Evolutionary conservation across 92 coral and sea anemone species (phyloP).

Genomic region (Bergia puertoricense): DNA sequence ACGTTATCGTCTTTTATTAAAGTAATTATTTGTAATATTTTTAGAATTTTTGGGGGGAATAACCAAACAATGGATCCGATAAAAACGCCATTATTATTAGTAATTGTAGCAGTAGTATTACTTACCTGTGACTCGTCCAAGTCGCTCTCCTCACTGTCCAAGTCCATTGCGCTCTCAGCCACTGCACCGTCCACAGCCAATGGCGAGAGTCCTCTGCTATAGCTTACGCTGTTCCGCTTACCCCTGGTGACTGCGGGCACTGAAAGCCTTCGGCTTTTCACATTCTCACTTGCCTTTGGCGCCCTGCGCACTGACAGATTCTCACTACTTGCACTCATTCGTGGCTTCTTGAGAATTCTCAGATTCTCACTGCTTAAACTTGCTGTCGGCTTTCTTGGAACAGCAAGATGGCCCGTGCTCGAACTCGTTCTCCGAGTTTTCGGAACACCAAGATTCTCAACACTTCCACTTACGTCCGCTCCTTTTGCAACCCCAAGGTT

Average conservation of each 20-base stretch:
- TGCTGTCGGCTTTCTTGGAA: conserved; percentile 7
- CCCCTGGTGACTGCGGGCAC: conserved; percentile 26
- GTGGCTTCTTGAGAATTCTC: conserved; percentile 6
- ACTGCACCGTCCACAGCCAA: conserved; percentile 30
- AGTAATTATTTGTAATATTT: no score
- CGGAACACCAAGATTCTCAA: neutral
- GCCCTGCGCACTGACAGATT: conserved; percentile 16
- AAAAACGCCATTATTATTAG: no score
- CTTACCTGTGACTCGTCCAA: conserved; percentile 79
- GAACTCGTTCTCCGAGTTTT: neutral
- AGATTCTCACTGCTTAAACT: conserved; percentile 26
- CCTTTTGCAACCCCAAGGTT: conserved; percentile 2
- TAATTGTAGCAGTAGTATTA: neutral
- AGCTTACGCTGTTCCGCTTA: conserved; percentile 10
- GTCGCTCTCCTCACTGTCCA: conserved; percentile 70
- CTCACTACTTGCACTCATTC: conserved; percentile 38
- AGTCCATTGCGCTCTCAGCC: conserved; percentile 61
- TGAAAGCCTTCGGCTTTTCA: conserved; percentile 4
- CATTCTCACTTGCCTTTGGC: conserved; percentile 5
- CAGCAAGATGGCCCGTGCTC: conserved; percentile 27
- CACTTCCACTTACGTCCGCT: neutral
- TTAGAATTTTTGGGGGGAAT: no score
- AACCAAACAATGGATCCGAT: no score
- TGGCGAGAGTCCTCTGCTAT: neutral
- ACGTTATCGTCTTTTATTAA: no score